Percentiles rank a stretch among this genome's conserved stretches.
These are phyloP conservation scores for Zaprionus gabonicus DNA, from an alignment of 1,140 invertebrate genomes.

Conservation along the genomic window DNA sequence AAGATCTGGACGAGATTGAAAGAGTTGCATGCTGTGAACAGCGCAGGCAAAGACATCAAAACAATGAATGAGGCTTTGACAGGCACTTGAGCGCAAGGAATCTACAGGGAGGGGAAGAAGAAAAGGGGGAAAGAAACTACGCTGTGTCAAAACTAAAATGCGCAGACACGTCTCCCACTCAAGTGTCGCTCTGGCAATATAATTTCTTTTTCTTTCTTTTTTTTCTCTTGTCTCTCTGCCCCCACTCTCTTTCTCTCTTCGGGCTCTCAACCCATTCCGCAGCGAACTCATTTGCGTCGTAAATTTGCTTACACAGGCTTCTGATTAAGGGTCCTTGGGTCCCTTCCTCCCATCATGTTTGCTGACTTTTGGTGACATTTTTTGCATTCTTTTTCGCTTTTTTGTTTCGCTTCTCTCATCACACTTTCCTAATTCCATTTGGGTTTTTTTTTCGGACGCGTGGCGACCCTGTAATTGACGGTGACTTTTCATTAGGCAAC, in stretches of 20 bases:
- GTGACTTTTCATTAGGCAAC: conserved; percentile 72
- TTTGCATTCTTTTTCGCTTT: conserved; percentile 33
- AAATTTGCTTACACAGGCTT: conserved; percentile 68
- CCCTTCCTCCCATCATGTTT: conserved; percentile 21
- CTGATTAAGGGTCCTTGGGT: conserved; percentile 38
- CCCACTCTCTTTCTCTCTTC: neutral
- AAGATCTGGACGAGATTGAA: conserved; percentile 45
- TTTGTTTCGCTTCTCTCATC: conserved; percentile 25
- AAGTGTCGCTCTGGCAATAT: conserved; percentile 38
- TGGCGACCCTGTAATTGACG: conserved; percentile 70
- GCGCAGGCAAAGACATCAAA: conserved; percentile 9
- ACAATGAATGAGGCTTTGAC: conserved; percentile 30
- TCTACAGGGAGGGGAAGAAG: neutral
- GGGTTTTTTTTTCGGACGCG: conserved; percentile 54
- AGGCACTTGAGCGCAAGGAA: conserved; percentile 17
- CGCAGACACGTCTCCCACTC: conserved; percentile 46
- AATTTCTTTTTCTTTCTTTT: conserved; percentile 25
- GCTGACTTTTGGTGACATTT: conserved; percentile 67
- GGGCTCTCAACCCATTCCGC: neutral
- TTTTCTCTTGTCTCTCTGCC: neutral
- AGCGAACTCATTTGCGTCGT: conserved; percentile 42
- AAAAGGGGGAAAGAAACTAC: neutral
- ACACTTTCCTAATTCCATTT: conserved; percentile 53
- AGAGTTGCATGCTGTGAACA: conserved; percentile 44
- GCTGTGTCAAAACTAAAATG: conserved; percentile 35